Evolutionary conservation across 2,113 vertebrate genomes (phyloP).

Genomic region (Rhabdornis inornatus): DNA sequence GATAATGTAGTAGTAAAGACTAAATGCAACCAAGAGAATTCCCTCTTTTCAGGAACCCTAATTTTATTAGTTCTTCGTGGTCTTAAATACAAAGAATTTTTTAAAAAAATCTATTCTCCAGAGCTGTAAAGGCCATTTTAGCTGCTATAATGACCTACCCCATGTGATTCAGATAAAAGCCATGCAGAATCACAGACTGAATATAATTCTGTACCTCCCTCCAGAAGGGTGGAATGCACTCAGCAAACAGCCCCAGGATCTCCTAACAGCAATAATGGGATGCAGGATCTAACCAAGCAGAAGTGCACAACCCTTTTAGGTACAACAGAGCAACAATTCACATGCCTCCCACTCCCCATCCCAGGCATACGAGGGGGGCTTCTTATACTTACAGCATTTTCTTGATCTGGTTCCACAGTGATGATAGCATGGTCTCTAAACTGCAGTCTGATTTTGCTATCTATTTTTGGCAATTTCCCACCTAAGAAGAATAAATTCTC

Average conservation of each 20-base stretch:
- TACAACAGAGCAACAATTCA: not conserved
- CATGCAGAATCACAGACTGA: not conserved
- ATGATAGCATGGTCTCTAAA: constrained; percentile 81
- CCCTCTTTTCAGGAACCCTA: not conserved
- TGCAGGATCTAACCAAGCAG: not conserved
- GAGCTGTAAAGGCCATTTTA: not conserved
- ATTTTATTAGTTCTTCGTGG: not conserved
- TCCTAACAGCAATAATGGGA: not conserved
- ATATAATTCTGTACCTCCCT: not conserved
- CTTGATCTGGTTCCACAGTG: constrained; percentile 77
- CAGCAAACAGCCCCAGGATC: not conserved
- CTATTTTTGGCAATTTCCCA: constrained; percentile 76
- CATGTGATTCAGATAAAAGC: not conserved
- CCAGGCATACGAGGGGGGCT: not conserved
- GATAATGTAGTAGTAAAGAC: not conserved
- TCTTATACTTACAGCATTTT: constrained; percentile 73
- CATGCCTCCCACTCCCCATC: fast-evolving
- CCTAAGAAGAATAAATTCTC: constrained; percentile 40
- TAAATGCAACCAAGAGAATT: not conserved
- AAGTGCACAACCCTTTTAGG: not conserved
- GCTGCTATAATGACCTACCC: not conserved
- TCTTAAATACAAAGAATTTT: not conserved
- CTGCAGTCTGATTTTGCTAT: constrained; percentile 76
- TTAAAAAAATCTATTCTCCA: not conserved
- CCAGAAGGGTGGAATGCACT: not conserved